phyloP scores from a whole-genome alignment of 2,888 invertebrate species.

The Pachymerium ferrugineum region DNA sequence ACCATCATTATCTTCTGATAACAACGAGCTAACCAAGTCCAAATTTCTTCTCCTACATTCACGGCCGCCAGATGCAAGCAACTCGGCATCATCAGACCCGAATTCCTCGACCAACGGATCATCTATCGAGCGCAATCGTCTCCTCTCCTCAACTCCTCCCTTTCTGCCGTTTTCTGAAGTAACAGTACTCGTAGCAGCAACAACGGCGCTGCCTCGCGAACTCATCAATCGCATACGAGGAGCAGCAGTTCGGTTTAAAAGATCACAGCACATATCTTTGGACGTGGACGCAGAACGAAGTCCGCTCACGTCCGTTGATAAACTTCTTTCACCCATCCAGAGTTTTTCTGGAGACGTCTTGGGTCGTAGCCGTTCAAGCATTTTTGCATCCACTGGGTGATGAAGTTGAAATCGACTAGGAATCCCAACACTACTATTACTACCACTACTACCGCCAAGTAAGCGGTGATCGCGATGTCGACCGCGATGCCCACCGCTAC shows the following conservation, averaged over 20 bases:
- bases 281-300: not conserved
- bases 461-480: not conserved
- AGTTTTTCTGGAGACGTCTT: conserved; percentile 32
- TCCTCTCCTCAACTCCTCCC: not conserved
- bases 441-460: not conserved
- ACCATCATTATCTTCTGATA: not conserved
- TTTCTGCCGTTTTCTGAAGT: not conserved
- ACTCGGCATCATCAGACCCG: not conserved
- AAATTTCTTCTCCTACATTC: not conserved
- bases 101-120: not conserved
- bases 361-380: conserved; percentile 29
- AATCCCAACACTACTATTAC: not conserved
- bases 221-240: not conserved
- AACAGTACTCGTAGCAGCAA: not conserved
- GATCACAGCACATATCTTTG: conserved; percentile 27
- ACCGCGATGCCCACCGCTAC: not conserved
- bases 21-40: not conserved
- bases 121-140: no score
- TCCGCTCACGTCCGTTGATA: conserved; percentile 15
- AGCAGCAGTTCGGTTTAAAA: not conserved
- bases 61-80: not conserved
- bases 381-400: not conserved
- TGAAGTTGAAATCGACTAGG: not conserved
- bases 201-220: not conserved
- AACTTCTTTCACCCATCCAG: not conserved